Conservation (phyloP, 2,888 invertebrate genomes). For the Microplitis manilae region DNA sequence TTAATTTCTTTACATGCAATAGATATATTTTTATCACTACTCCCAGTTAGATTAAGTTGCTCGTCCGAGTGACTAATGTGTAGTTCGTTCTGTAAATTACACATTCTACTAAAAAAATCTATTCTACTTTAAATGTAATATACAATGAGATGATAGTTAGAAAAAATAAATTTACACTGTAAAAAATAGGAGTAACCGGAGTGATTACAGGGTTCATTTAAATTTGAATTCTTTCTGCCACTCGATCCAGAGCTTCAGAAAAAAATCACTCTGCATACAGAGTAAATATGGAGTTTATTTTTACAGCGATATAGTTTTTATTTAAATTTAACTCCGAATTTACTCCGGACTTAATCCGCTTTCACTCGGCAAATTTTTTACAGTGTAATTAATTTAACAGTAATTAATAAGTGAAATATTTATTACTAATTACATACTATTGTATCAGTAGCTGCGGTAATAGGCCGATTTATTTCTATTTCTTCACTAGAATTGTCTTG, state of each 20-base stretch:
- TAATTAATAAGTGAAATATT: neutral
- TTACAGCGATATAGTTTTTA: too few species aligned
- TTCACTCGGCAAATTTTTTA: too few species aligned
- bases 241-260: too few species aligned
- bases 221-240: too few species aligned
- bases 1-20: constrained; percentile 71
- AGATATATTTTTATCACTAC: constrained; percentile 51
- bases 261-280: too few species aligned
- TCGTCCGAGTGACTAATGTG: constrained; percentile 21
- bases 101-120: constrained; percentile 15
- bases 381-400: neutral
- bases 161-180: neutral
- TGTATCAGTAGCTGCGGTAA: constrained; percentile 74
- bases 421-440: constrained; percentile 39
- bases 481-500: constrained; percentile 70
- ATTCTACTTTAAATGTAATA: constrained; percentile 16
- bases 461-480: constrained; percentile 75
- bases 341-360: too few species aligned
- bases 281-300: too few species aligned
- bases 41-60: constrained; percentile 34
- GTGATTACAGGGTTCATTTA: too few species aligned
- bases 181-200: too few species aligned
- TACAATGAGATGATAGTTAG: neutral
- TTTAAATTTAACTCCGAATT: too few species aligned
- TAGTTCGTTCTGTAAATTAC: constrained; percentile 32